Evolutionary conservation across 2,888 invertebrate genomes (phyloP), one percentile per base, ranked within the genome.

Genomic region (Eurois occulta): DNA sequence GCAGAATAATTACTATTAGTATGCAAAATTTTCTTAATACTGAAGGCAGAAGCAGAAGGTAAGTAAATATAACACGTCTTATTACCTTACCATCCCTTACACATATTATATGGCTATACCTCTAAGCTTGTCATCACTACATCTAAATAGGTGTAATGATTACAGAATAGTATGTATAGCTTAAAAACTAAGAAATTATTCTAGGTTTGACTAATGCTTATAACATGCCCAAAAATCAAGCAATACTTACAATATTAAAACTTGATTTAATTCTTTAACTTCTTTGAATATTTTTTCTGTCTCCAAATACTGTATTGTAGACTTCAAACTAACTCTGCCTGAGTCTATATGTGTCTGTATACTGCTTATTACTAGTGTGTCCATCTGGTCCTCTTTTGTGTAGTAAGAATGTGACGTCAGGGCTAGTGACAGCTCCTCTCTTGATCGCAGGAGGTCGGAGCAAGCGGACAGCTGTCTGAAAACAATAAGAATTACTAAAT

Each of bases 391-490:
- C 24, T 77, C 78, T 24, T 84, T 83, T n/a, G 89, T 81, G 73
- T 90, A 90, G 72, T 85, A 87, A 1, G 84, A 24, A 48, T 35
- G 87, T 77, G 83, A 76, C 18, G 84, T 80, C 1, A 92, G 76
- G 0, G 92, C 88, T 1, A 93, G 72, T 0, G 95, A 94, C 7
- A 94, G 78, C 72, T 94, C 91, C 79, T 96, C 96, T 80, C 93
- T 90, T 0, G 94, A 89, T 68, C 92, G 93, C 7, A 96, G 89
- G 3, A 95, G 87, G 67, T 94, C 94, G 67, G 93, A 92, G 71
- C 92, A 93, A 0, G 94, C 92, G 58, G 93, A 92, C n/a, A 96
- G 84, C 81, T 93, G 93, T 69, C 96, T 96, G 93, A 43, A 93
- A 86, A 35, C 41, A 65, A 41, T 21, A 65, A 41, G 8, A 41